Evolutionary conservation across 2,113 vertebrate species (phyloP), one percentile per base, ranked within the genome.

Genomic region (Puntigrus tetrazona): DNA sequence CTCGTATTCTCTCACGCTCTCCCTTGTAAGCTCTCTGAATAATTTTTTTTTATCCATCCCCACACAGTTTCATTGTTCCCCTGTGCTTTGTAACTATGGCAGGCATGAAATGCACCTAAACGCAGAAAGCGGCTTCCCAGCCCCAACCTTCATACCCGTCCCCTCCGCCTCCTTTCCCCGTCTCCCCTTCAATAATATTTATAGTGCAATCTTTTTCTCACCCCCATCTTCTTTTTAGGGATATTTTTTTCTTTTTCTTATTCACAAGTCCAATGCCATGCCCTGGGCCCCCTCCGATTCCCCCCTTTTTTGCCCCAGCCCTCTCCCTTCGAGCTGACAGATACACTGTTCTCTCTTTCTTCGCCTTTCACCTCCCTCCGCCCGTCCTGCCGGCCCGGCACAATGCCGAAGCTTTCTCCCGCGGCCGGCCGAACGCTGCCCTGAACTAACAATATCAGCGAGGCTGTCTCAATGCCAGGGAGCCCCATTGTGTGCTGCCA

Each of bases 401-500:
- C 95, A 95, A 96, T 95, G 93, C 91, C 18, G 89, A 81, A 88
- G 92, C 92, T 94, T 94, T 94, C 87, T 95, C 93, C 93, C 82
- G 92, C 91, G 84, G 93, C 92, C 91, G 89, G 91, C 91, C 91
- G 90, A 94, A 93, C 88, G 92, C 93, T 89, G 92, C 90, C 85
- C 94, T 95, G 94, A 95, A 93, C 90, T 92, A 95, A 95, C 95
- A 95, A 94, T 95, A 94, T 92, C 87, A 93, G 89, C 92, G 89
- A 93, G 94, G 92, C 94, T 93, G 93, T 93, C 94, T 94, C 89
- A 91, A 92, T 91, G 93, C 92, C 90, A 88, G 92, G 90, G 90
- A 92, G 92, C 92, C 92, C 92, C 92, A 95, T 96, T 96, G 96
- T 96, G 94, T 93, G 92, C 92, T 90, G 94, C 92, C 93, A 94